Evolutionary conservation across 1,140 invertebrate genomes (phyloP), one percentile per base, ranked within the genome.

Genomic region (Plectrocnemia conspersa): DNA sequence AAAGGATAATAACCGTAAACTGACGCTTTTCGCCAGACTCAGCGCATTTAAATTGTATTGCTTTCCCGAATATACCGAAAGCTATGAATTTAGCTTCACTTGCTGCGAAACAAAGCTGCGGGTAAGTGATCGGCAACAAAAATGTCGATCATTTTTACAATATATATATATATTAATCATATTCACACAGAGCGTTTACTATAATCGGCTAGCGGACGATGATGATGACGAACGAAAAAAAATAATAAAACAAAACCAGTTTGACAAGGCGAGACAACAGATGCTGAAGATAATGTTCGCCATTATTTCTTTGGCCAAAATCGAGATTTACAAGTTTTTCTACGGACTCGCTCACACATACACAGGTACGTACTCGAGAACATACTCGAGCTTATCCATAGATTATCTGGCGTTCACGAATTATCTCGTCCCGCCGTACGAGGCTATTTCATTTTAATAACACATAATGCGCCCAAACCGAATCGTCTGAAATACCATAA

Each of bases 401-500:
- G 58, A 56, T 55, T 49, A 59, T 59, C 58, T 55, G 22, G 47
- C 21, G 57, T 54, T 56, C 58, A 50, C 53, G 42, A 56, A 36
- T 49, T 56, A 53, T 61, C 35, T 25, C 40, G 41, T 27, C 46
- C 10, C 46, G 23, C 29, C n/a, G n/a, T n/a, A n/a, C 27, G 42
- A 35, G n/a, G 21, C 54, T 36, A 54, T 59, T 59, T 59, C 41
- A 42, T 54, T 59, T 58, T 59, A 58, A 58, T 58, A 58, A 58
- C 56, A 44, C 56, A 54, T 59, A 57, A 61, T 54, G 22, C 42
- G 33, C 18, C 42, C 40, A 40, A 54, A 42, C 54, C 52, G 59
- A 57, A 56, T 52, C 54, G 45, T 57, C 52, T 36, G 40, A 61
- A 57, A 54, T 49, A 50, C 55, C 47, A 61, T 61, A 61, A 61